Evolutionary conservation across 1,140 invertebrate genomes (phyloP).

Genomic region (Bombus fervidus): DNA sequence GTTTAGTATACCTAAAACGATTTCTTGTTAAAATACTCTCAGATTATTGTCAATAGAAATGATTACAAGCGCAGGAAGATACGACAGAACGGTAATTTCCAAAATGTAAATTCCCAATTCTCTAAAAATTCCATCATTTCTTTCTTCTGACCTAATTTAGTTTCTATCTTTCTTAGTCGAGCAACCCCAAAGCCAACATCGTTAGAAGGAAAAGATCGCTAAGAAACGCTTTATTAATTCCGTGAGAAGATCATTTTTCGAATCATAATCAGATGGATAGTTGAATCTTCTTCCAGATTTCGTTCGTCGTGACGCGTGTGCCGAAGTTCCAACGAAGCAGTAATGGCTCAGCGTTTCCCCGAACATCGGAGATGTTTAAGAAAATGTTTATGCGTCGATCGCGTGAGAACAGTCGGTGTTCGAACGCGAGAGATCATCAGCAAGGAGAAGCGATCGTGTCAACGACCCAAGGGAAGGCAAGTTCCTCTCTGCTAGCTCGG

Average conservation of each 20-base stretch:
- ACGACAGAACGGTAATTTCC: background rate
- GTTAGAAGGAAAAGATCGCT: no score
- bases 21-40: background rate
- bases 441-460: conserved; percentile 44
- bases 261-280: no score
- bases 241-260: no score
- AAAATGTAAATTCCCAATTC: background rate
- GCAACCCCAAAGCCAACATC: background rate
- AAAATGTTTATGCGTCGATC: conserved; percentile 14
- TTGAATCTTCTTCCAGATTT: background rate
- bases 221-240: no score
- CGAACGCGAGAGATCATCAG: background rate
- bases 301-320: no score
- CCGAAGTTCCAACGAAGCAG: background rate
- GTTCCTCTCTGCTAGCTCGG: conserved; percentile 3
- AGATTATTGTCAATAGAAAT: no score
- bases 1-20: background rate
- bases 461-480: conserved; percentile 43
- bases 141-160: background rate
- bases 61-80: no score
- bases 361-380: background rate
- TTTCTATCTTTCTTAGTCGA: background rate
- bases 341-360: background rate
- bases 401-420: background rate
- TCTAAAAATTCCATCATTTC: background rate